These are phyloP conservation scores for Archegozetes longisetosus DNA, from an alignment of 1,140 invertebrate species.

Conservation along the genomic window DNA sequence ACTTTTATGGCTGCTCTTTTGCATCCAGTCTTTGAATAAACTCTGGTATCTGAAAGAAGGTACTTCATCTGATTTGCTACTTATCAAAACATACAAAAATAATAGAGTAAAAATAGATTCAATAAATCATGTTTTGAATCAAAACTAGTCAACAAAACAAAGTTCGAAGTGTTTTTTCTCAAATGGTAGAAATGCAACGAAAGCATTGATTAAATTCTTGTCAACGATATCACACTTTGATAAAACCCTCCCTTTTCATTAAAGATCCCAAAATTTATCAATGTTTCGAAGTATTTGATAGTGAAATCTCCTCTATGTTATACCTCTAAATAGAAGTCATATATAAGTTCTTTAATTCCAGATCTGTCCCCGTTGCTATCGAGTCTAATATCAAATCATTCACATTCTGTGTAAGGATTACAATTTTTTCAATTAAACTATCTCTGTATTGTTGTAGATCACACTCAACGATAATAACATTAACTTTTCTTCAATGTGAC, in stretches of 20 bases:
- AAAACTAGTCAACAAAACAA: conserved; percentile 38
- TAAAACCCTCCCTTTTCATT: conserved; percentile 60
- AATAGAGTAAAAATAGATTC: neutral
- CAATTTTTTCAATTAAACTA: no score
- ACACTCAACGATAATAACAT: no score
- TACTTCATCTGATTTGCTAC: conserved; percentile 30
- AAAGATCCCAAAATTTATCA: conserved; percentile 52
- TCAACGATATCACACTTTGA: conserved; percentile 55
- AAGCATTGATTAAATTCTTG: conserved; percentile 71
- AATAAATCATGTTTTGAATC: no score
- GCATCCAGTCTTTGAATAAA: conserved; percentile 37
- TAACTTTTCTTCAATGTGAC: no score
- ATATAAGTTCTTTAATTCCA: conserved; percentile 44
- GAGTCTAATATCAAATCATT: conserved; percentile 7
- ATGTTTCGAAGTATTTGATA: conserved; percentile 54
- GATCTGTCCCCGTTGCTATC: conserved; percentile 58
- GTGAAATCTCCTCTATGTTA: conserved; percentile 44
- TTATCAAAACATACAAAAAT: neutral
- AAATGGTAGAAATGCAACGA: conserved; percentile 80
- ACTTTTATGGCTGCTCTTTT: conserved; percentile 36
- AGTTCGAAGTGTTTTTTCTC: conserved; percentile 61
- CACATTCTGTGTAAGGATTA: neutral
- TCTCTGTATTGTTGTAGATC: no score
- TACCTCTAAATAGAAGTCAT: conserved; percentile 46
- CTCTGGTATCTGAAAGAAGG: conserved; percentile 29